These are phyloP conservation scores for Poliocrania exsul DNA, from an alignment of 2,797 vertebrate genomes.

Conservation along the genomic window DNA sequence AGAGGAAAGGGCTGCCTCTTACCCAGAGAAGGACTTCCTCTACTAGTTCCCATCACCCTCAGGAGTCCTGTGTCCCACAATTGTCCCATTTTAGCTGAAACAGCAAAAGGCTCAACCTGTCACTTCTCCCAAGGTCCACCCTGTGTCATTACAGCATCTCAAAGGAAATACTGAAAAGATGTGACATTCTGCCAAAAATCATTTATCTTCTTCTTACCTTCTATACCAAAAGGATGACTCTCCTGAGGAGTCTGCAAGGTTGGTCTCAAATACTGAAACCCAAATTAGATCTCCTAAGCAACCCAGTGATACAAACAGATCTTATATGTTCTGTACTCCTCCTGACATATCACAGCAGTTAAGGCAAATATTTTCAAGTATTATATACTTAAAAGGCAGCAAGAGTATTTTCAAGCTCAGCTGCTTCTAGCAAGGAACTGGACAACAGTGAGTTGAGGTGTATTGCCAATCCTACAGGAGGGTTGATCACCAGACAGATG, in stretches of 20 bases:
- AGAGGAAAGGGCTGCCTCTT: slow-evolving; percentile 43
- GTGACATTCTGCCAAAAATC: neutral
- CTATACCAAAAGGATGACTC: neutral
- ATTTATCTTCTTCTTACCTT: slow-evolving; percentile 18
- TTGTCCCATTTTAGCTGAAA: slow-evolving; percentile 64
- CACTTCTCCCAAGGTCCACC: slow-evolving; percentile 30
- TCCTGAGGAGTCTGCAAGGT: neutral
- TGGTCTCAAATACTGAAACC: neutral
- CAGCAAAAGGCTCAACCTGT: slow-evolving; percentile 34
- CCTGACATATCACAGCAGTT: neutral
- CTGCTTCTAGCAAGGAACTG: neutral
- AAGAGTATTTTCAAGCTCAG: neutral
- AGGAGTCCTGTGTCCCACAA: slow-evolving; percentile 44
- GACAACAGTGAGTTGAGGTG: accelerated
- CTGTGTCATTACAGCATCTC: neutral
- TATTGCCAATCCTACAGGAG: neutral
- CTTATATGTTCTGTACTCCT: neutral
- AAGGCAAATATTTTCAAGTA: neutral
- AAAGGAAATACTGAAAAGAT: slow-evolving; percentile 29
- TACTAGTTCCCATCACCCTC: slow-evolving; percentile 21
- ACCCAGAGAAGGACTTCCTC: slow-evolving; percentile 37
- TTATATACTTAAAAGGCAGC: neutral
- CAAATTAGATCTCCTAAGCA: neutral
- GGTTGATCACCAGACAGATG: neutral
- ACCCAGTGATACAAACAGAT: neutral